Base-by-base conservation (phyloP, 2,797 vertebrate genomes). In the Myoxocephalus aenaeus region DNA sequence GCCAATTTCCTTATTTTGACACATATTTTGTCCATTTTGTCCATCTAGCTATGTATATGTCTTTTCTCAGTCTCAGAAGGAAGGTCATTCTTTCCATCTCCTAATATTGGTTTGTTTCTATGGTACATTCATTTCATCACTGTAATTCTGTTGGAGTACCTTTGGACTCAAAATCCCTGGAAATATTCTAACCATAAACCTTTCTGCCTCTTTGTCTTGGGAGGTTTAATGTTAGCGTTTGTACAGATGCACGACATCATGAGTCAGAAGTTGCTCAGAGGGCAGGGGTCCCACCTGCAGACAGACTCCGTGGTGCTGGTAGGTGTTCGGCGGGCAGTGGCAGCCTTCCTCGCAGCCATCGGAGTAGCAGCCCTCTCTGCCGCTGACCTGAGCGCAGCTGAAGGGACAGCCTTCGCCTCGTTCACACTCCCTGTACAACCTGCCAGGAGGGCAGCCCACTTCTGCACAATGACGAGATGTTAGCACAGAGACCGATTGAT, bases 311-410 rank as follows among this genome's bases (percentile, higher is more conserved):
- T 22, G 79, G 83, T 97, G 96, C 36, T 95, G 95, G 90, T 91
- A 96, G 70, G 95, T 95, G 66, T 94, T 93, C 0, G 67, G 73
- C 0, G 97, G 97, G 64, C 97, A 98, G 91, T 96, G 96, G 69
- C 97, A 98, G 12, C 97, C 97, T 81, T 98, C 96, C 62, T 96
- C 94, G 2, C 97, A 98, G 84, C 93, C 92, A 0, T 96, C 94
- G 0, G 93, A 94, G 87, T 94, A 96, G 86, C 97, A 98, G 77
- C 92, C 96, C 82, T 96, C 93, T 38, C 88, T 92, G 34, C 88
- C 90, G 0, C 92, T 94, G 85, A 97, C 25, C 81, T 98, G 97
- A 78, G 95, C 75, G 1, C 97, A 98, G 88, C 94, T 97, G 93
- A 96, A 97, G 0, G 97, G 97, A 70, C 97, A 98, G 3, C 94